Percentiles rank a stretch among this genome's conserved stretches.
Evolutionary conservation across 1,140 invertebrate species (phyloP).

Genomic region (Zaprionus ornatus): DNA sequence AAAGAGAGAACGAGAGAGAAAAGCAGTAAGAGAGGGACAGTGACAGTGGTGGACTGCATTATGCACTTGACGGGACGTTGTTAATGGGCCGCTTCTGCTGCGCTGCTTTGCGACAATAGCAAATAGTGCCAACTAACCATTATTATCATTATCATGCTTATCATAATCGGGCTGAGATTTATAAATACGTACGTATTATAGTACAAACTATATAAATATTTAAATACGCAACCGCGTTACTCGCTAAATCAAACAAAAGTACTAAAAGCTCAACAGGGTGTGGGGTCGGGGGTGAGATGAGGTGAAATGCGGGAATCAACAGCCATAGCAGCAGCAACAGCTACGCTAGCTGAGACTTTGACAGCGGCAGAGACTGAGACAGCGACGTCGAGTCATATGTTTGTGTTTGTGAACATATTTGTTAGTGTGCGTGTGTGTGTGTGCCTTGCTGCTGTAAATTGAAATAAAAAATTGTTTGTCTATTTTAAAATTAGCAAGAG

Average conservation of each 20-base stretch:
- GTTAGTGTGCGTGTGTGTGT: slow-evolving; percentile 23
- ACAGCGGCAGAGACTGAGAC: slow-evolving; percentile 4
- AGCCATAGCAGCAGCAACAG: slow-evolving; percentile 10
- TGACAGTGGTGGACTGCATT: slow-evolving; percentile 15
- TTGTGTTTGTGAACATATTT: slow-evolving; percentile 14
- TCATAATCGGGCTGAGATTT: slow-evolving; percentile 73
- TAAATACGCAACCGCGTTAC: slow-evolving; percentile 79
- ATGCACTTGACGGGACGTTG: slow-evolving; percentile 35
- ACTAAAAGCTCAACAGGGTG: slow-evolving; percentile 3
- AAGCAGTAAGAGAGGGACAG: not conserved
- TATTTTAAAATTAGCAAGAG: slow-evolving; percentile 79
- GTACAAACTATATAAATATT: slow-evolving; percentile 65
- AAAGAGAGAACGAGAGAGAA: not conserved
- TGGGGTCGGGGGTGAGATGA: not conserved
- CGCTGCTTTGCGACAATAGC: slow-evolving; percentile 4
- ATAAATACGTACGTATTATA: slow-evolving; percentile 51
- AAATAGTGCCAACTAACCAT: slow-evolving; percentile 63
- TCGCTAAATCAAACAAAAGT: slow-evolving; percentile 61
- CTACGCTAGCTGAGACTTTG: not conserved
- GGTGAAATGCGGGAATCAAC: slow-evolving; percentile 3
- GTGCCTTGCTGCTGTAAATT: slow-evolving; percentile 67
- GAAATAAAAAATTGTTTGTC: slow-evolving; percentile 78
- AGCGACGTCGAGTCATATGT: slow-evolving; percentile 14
- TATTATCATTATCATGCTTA: slow-evolving; percentile 72
- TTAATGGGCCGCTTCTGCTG: slow-evolving; percentile 17